Percentiles rank a stretch among this genome's conserved stretches.
Conservation (phyloP, 2,888 invertebrate species). For the Lepidochrysops patricia region DNA sequence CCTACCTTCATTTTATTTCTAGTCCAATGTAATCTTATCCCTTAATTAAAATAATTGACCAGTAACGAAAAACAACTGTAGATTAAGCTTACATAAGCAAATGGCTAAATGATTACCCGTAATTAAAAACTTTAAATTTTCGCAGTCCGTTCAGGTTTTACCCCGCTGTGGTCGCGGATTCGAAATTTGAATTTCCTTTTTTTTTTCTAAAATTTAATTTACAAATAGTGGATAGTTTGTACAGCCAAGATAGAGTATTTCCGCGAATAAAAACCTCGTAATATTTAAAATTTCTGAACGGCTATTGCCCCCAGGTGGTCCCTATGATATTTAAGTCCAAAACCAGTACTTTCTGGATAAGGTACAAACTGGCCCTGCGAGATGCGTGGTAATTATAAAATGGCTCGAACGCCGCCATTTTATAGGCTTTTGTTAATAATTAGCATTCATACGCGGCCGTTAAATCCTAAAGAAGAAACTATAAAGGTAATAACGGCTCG, state of each 20-base stretch:
- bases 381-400: neutral
- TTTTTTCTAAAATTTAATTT: too few relatives aligned
- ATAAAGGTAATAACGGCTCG: neutral
- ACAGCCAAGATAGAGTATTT: neutral
- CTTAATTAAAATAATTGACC: too few relatives aligned
- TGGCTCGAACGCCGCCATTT: slow-evolving; percentile 3
- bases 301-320: neutral
- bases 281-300: neutral
- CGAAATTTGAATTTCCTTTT: too few relatives aligned
- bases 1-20: too few relatives aligned
- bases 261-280: neutral
- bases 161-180: too few relatives aligned
- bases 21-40: too few relatives aligned
- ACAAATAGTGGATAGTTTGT: too few relatives aligned
- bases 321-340: neutral
- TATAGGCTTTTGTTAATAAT: slow-evolving; percentile 11
- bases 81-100: too few relatives aligned
- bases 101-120: too few relatives aligned
- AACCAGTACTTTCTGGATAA: slow-evolving; percentile 3
- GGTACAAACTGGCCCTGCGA: neutral
- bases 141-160: too few relatives aligned
- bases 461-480: neutral
- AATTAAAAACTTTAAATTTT: too few relatives aligned
- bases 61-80: too few relatives aligned
- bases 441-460: slow-evolving; percentile 7